phyloP scores from a whole-genome alignment of 2,888 invertebrate genomes.

The Thereva nobilitata region DNA sequence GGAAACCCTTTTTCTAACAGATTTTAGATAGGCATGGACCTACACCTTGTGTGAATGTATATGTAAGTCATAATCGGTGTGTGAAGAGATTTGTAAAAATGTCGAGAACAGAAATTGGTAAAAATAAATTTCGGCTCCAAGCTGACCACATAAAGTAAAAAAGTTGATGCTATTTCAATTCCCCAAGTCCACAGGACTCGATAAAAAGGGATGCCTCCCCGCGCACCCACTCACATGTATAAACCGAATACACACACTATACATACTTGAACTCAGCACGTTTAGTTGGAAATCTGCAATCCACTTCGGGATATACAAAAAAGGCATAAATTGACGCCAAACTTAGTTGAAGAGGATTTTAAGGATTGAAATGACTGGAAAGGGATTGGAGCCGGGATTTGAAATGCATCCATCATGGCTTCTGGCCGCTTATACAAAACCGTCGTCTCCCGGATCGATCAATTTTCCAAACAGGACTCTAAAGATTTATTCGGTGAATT shows the following conservation, averaged over 20 bases:
- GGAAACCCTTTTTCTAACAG: too few relatives aligned
- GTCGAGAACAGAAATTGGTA: slow-evolving; percentile 27
- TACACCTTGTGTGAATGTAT: too few relatives aligned
- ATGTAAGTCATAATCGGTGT: background rate
- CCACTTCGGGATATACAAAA: slow-evolving; percentile 13
- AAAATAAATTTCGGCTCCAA: slow-evolving; percentile 20
- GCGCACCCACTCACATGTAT: background rate
- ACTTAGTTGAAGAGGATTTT: slow-evolving; percentile 31
- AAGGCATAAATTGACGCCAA: slow-evolving; percentile 31
- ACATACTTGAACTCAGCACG: background rate
- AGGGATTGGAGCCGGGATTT: slow-evolving; percentile 9
- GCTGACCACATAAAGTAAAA: slow-evolving; percentile 27
- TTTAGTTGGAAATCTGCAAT: background rate
- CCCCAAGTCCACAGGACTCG: background rate
- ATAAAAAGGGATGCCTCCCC: background rate
- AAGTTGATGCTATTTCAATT: slow-evolving; percentile 33
- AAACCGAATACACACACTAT: background rate
- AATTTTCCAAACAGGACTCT: slow-evolving; percentile 24
- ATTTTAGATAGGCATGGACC: too few relatives aligned
- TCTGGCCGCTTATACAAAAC: slow-evolving; percentile 19
- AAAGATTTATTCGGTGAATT: slow-evolving; percentile 29
- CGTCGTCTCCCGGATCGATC: slow-evolving; percentile 26
- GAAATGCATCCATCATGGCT: slow-evolving; percentile 22
- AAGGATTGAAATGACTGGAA: slow-evolving; percentile 24
- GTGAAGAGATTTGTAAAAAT: slow-evolving; percentile 27